These are phyloP conservation scores for Sebastes dallii DNA, from an alignment of 2,797 vertebrate species.

Conservation along the genomic window DNA sequence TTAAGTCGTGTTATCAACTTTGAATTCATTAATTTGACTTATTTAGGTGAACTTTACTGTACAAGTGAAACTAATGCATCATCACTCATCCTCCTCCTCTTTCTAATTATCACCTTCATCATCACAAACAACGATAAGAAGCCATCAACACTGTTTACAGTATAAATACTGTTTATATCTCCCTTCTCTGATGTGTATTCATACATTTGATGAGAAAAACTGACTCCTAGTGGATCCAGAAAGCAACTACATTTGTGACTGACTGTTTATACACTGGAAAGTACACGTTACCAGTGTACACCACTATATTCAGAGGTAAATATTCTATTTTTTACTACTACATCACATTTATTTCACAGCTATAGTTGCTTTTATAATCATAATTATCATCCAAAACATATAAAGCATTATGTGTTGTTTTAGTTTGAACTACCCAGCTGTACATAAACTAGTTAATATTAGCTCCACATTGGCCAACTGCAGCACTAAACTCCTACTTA, in stretches of 20 bases:
- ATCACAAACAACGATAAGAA: neutral
- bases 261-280: neutral
- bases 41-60: neutral
- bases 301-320: neutral
- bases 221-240: constrained; percentile 65
- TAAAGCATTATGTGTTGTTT: neutral
- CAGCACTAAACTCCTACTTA: neutral
- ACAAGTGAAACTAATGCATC: neutral
- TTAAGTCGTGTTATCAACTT: neutral
- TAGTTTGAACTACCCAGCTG: neutral
- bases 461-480: neutral
- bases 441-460: too few species aligned
- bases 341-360: neutral
- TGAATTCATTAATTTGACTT: neutral
- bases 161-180: neutral
- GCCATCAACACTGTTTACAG: neutral
- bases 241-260: constrained; percentile 33
- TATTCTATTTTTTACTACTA: neutral
- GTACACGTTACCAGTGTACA: neutral
- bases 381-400: neutral
- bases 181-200: neutral
- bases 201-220: constrained; percentile 44
- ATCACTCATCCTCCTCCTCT: neutral
- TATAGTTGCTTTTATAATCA: neutral
- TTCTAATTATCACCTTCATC: neutral